Evolutionary conservation across 2,113 vertebrate genomes (phyloP).

Genomic region (Meleagris gallopavo): DNA sequence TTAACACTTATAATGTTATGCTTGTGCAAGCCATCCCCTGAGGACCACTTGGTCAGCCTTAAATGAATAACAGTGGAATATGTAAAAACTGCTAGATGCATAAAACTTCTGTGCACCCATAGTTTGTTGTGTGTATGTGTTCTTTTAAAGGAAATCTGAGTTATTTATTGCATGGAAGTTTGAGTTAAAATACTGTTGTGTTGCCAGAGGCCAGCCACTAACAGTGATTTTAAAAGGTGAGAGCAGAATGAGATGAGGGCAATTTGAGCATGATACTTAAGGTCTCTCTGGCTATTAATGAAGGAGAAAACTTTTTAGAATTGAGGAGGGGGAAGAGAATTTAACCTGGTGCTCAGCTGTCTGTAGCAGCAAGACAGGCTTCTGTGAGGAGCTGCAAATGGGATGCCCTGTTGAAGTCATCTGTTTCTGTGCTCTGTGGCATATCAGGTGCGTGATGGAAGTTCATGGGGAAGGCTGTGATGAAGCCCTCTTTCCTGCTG

Average conservation of each 20-base stretch:
- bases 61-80: conserved; percentile 71
- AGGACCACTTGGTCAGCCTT: conserved; percentile 70
- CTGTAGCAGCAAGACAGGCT: neutral
- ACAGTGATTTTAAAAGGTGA: conserved; percentile 65
- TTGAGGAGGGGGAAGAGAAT: neutral
- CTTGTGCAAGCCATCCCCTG: conserved; percentile 67
- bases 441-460: neutral
- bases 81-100: conserved; percentile 69
- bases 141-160: conserved; percentile 65
- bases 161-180: conserved; percentile 64
- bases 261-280: conserved; percentile 51
- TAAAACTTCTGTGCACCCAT: conserved; percentile 44
- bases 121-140: conserved; percentile 44
- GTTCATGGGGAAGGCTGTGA: neutral
- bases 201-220: conserved; percentile 58
- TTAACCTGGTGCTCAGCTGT: neutral
- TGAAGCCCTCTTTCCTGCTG: conserved; percentile 8
- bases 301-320: neutral
- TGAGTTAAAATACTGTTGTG: conserved; percentile 39
- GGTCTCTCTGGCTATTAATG: conserved; percentile 3
- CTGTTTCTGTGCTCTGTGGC: conserved; percentile 1
- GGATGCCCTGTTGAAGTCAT: neutral
- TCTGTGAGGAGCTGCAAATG: neutral
- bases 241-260: conserved; percentile 13
- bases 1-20: conserved; percentile 75